Base-by-base conservation (phyloP, 1,140 invertebrate genomes). In the Drosophila albomicans region DNA sequence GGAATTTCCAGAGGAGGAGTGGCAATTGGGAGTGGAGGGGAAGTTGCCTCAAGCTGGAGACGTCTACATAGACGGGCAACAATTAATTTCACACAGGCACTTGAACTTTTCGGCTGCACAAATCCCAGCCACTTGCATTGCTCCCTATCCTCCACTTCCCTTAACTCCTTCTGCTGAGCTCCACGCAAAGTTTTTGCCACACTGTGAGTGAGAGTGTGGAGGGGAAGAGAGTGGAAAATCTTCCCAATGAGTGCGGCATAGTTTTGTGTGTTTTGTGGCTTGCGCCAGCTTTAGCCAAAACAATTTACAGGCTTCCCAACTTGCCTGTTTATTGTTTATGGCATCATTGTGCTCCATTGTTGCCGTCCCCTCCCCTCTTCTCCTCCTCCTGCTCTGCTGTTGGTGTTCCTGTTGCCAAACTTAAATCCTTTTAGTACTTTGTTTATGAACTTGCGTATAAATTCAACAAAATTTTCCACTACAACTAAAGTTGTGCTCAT, bases 301-400 rank as follows among this genome's bases (percentile, higher is more conserved):
- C 85, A 89, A 81, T 89, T 85, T 89, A 62, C 81, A 75, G 85
- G 85, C 85, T 89, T 88, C 67, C 64, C 62, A 74, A 90, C 81
- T 85, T 89, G 78, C 48, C 78, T 91, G 90, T 91, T 91, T 91
- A 91, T 91, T 91, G 86, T 91, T 91, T 91, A 88, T 91, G 81
- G 86, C 86, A 88, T 82, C 86, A 90, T 91, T 91, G 82, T 90
- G 81, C 71, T 59, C 78, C 67, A 88, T 87, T 87, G 84, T 88
- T 88, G 77, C 49, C 25, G 38, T 43, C 7, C 58, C 30, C 13
- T 25, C 28, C 16, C 1, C 48, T 63, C 15, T 8, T 45, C 13
- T 25, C 20, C 41, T 10, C 7, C 30, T 58, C 28, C 6, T 32
- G 32, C 32, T 8, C 1, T 62, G 25, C 43, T 49, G 15, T 6